phyloP scores from a whole-genome alignment of 2,113 vertebrate species.

The Erinaceus europaeus region DNA sequence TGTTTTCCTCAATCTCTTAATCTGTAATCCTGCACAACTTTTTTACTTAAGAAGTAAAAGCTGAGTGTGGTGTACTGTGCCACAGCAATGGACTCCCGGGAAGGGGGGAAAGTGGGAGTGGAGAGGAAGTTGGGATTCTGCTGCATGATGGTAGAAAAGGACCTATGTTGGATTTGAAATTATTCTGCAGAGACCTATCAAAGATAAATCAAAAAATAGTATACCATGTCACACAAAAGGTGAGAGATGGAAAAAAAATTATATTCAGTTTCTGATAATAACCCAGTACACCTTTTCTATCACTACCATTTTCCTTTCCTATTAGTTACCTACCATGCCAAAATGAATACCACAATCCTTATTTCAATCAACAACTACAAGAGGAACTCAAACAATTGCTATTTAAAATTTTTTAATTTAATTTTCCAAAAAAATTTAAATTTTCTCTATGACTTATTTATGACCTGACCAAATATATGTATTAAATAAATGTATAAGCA shows the following conservation, averaged over 20 bases:
- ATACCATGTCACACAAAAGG: not conserved
- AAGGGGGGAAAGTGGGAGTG: too few species aligned
- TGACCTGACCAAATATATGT: constrained; percentile 42
- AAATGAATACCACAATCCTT: constrained; percentile 36
- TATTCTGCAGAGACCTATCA: constrained; percentile 1
- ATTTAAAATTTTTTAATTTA: constrained; percentile 61
- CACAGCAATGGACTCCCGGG: too few species aligned
- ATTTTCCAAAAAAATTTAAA: too few species aligned
- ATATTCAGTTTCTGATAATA: constrained; percentile 21
- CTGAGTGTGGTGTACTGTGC: too few species aligned
- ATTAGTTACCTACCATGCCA: constrained; percentile 20
- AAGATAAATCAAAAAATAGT: not conserved
- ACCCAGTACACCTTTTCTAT: not conserved
- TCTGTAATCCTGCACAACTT: too few species aligned
- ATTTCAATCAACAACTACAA: constrained; percentile 14
- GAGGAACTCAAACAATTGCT: not conserved
- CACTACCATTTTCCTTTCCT: constrained; percentile 21
- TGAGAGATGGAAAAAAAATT: not conserved
- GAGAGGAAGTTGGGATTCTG: too few species aligned
- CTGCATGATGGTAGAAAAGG: too few species aligned
- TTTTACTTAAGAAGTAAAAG: too few species aligned
- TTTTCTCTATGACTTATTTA: not conserved
- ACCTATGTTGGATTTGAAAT: too few species aligned
- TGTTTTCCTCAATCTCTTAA: too few species aligned
- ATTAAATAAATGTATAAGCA: constrained; percentile 48